Conservation (phyloP, 1,140 invertebrate genomes). For the Andricus grossulariae region DNA sequence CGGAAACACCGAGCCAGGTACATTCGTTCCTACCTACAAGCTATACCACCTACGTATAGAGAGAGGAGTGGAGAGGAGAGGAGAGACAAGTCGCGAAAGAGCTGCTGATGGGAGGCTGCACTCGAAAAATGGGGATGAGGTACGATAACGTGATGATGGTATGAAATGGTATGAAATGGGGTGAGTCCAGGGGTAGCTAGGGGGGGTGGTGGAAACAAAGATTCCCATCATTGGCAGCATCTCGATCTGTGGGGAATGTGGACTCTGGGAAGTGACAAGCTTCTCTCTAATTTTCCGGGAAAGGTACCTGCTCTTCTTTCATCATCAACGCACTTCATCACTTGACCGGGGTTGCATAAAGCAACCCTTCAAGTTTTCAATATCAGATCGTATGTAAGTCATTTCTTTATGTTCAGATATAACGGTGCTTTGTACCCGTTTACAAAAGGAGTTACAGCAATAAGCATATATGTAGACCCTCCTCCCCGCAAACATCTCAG, state of each 20-base stretch:
- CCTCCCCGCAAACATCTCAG: no score
- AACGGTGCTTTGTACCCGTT: neutral
- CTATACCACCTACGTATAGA: constrained; percentile 6
- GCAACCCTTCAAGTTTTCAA: neutral
- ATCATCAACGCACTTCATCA: neutral
- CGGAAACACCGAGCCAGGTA: constrained; percentile 45
- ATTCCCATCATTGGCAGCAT: constrained; percentile 70
- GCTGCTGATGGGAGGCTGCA: constrained; percentile 29
- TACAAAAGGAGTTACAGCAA: neutral
- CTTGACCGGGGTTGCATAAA: neutral
- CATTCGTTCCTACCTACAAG: neutral
- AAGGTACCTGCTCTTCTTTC: constrained; percentile 42
- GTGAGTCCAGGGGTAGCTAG: constrained; percentile 15
- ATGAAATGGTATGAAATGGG: constrained; percentile 32
- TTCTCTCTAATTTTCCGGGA: constrained; percentile 48
- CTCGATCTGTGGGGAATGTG: constrained; percentile 55
- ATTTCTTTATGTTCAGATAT: neutral
- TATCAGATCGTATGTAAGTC: neutral
- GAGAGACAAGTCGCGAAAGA: constrained; percentile 35
- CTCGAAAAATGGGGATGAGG: constrained; percentile 20
- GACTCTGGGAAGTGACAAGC: constrained; percentile 56
- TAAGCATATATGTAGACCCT: neutral
- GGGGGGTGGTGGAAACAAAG: constrained; percentile 61
- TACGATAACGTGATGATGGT: constrained; percentile 36
- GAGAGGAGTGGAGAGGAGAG: constrained; percentile 33